Base-by-base conservation (phyloP, 2,797 vertebrate species). In the Hafferia zeledoni region DNA sequence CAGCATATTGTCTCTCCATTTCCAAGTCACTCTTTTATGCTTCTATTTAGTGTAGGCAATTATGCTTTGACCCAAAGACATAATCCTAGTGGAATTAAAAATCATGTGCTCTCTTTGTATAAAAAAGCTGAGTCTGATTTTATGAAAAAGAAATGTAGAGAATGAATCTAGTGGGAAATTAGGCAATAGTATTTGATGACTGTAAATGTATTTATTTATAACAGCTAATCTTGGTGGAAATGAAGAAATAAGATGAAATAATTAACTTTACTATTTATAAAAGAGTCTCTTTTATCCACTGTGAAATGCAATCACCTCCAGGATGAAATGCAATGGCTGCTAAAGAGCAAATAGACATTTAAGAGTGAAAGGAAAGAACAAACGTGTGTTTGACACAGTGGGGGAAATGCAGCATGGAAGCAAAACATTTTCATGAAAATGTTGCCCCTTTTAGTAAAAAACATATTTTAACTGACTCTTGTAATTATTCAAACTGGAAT, bases 181-280 rank as follows among this genome's bases (percentile, higher is more conserved):
- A 97, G 93, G 57, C 94, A 64, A 69, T 82, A 90, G 64, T 92
- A 93, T 91, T 96, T 96, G 86, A 95, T 96, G 78, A 83, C 90
- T 94, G 90, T 95, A 93, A 95, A 88, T 85, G 91, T 93, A 94
- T 94, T 97, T 95, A 93, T 95, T 95, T 96, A 94, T 96, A 92
- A 97, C 94, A 94, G 88, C 92, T 93, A 89, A 92, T 97, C 93
- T 94, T 92, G 53, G 85, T 96, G 95, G 92, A 92, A 91, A 94
- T 95, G 88, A 94, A 95, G 94, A 95, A 95, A 95, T 94, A 95
- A 96, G 91, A 94, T 76, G 77, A 96, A 96, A 95, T 96, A 89
- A 94, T 96, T 97, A 96, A 92, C 91, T 89, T 94, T 91, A 89
- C 94, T 95, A 95, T 89, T 97, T 96, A 95, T 94, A 95, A 89